phyloP scores from a whole-genome alignment of 1,140 invertebrate genomes.

The Magallana ariakensis region DNA sequence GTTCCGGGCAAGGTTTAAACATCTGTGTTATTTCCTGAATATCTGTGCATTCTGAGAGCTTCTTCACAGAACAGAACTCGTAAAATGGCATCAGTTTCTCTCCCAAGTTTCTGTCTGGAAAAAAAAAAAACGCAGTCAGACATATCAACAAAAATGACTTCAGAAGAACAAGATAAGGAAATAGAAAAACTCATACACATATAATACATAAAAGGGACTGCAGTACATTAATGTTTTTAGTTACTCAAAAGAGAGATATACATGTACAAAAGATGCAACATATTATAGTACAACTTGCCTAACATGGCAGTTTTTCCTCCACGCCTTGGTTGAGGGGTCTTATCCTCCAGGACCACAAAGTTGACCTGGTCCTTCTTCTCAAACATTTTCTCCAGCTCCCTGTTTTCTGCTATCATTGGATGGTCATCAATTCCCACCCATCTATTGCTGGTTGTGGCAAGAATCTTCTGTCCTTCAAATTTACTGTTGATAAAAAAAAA shows the following conservation, averaged over 20 bases:
- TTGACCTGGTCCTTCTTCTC: conserved; percentile 67
- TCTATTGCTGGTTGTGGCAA: conserved; percentile 65
- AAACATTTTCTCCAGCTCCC: conserved; percentile 74
- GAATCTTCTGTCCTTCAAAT: conserved; percentile 62
- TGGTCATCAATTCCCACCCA: conserved; percentile 70
- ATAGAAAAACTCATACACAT: too few relatives aligned
- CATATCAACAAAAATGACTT: too few relatives aligned
- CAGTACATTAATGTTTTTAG: too few relatives aligned
- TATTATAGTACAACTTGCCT: background rate
- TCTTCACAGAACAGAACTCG: conserved; percentile 62
- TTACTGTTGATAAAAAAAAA: background rate
- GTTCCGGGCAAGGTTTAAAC: conserved; percentile 64
- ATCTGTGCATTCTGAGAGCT: conserved; percentile 65
- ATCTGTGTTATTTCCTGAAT: conserved; percentile 63
- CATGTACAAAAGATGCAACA: too few relatives aligned
- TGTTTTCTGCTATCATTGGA: conserved; percentile 74
- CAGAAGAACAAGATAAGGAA: too few relatives aligned
- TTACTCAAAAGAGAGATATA: too few relatives aligned
- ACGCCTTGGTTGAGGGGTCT: background rate
- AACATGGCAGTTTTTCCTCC: background rate
- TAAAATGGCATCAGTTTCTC: conserved; percentile 59
- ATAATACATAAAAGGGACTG: too few relatives aligned
- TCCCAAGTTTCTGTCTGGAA: conserved; percentile 31
- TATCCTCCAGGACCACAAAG: conserved; percentile 65
- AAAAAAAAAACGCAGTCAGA: background rate